phyloP scores from a whole-genome alignment of 2,797 vertebrate species.

The Meriones psammophilus region DNA sequence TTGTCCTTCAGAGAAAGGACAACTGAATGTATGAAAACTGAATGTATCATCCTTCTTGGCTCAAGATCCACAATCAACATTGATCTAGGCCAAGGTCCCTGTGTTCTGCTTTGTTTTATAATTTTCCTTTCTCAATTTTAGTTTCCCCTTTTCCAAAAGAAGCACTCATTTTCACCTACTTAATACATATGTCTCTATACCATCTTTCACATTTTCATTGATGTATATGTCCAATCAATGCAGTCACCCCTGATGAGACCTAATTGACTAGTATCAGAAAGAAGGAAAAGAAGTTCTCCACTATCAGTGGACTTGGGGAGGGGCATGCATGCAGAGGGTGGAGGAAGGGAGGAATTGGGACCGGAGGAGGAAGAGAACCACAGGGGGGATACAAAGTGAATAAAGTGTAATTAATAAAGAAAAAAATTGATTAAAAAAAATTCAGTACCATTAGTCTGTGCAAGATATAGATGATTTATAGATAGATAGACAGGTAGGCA shows the following conservation, averaged over 20 bases:
- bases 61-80: background rate
- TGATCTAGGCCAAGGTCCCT: background rate
- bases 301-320: no score
- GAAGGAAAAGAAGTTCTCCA: no score
- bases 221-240: background rate
- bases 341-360: no score
- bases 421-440: no score
- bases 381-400: no score
- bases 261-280: no score
- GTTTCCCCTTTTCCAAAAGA: background rate
- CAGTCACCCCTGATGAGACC: no score
- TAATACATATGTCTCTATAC: background rate
- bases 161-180: background rate
- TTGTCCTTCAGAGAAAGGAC: background rate
- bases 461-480: background rate
- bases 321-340: no score
- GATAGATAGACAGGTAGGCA: background rate
- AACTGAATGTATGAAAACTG: background rate
- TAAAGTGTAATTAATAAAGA: no score
- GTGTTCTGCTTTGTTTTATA: background rate
- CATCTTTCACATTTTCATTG: background rate
- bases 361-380: no score
- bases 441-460: background rate
- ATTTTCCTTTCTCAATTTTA: background rate
- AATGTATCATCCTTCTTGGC: background rate